Evolutionary conservation across 1,140 invertebrate species (phyloP).

Genomic region (Physella acuta): DNA sequence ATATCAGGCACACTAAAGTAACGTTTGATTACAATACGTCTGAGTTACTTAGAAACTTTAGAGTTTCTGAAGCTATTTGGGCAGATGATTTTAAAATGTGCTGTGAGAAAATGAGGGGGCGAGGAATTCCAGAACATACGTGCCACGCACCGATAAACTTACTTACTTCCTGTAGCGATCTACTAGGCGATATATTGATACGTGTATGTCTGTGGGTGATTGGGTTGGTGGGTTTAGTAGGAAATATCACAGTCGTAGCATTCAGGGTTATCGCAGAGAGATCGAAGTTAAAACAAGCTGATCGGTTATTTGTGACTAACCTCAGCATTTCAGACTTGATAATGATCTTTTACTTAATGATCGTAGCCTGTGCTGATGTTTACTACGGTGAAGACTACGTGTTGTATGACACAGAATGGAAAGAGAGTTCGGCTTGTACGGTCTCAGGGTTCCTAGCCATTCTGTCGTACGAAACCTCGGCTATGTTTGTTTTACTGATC

Average conservation of each 20-base stretch:
- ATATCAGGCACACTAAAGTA: not conserved
- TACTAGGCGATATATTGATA: conserved; percentile 26
- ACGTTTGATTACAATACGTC: not conserved
- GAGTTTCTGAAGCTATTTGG: not conserved
- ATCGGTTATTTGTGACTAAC: conserved; percentile 38
- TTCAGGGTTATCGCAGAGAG: conserved; percentile 24
- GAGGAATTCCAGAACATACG: not conserved
- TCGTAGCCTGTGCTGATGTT: conserved; percentile 42
- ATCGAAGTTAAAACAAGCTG: not conserved
- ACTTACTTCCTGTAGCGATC: conserved; percentile 33
- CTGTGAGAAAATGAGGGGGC: conserved; percentile 18
- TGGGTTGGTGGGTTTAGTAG: conserved; percentile 27
- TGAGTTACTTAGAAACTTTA: not conserved
- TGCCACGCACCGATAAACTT: conserved; percentile 30
- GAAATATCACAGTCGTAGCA: conserved; percentile 33
- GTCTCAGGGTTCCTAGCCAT: conserved; percentile 41
- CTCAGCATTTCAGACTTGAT: conserved; percentile 44
- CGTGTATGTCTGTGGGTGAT: conserved; percentile 32
- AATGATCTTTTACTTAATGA: conserved; percentile 48
- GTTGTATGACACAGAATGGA: conserved; percentile 39
- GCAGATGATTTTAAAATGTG: conserved; percentile 40
- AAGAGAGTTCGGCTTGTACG: conserved; percentile 36
- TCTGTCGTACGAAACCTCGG: conserved; percentile 41
- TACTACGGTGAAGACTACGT: conserved; percentile 40
- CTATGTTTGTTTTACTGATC: too few species aligned